These are phyloP conservation scores for Reticulitermes speratus DNA, from an alignment of 1,140 invertebrate genomes.

Conservation along the genomic window DNA sequence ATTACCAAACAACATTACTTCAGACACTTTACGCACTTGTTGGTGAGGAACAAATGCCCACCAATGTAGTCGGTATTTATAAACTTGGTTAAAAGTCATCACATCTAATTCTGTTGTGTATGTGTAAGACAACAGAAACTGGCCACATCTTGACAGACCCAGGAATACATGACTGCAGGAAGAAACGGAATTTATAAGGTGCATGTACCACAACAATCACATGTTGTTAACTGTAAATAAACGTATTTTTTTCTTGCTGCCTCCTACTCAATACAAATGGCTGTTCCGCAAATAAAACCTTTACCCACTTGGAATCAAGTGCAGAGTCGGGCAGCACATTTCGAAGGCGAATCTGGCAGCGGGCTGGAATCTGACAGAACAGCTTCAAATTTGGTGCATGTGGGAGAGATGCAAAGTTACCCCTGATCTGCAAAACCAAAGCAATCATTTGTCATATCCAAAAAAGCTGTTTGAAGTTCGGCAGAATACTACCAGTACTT, in stretches of 20 bases:
- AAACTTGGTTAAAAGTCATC: constrained; percentile 47
- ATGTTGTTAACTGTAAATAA: neutral
- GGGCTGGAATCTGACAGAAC: neutral
- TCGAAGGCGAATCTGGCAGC: constrained; percentile 15
- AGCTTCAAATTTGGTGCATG: constrained; percentile 8
- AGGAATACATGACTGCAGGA: constrained; percentile 77
- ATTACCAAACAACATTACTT: constrained; percentile 67
- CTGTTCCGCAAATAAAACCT: neutral
- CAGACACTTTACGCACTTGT: constrained; percentile 61
- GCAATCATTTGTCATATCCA: neutral
- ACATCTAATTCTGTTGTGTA: constrained; percentile 60
- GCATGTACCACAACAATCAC: neutral
- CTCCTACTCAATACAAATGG: neutral
- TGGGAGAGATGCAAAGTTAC: neutral
- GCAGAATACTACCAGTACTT: no score
- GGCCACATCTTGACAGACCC: constrained; percentile 89
- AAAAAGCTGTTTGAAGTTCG: no score
- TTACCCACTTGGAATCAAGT: constrained; percentile 19
- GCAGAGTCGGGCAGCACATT: constrained; percentile 17
- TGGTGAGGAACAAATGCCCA: constrained; percentile 66
- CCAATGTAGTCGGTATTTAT: constrained; percentile 67
- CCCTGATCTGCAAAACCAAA: constrained; percentile 5
- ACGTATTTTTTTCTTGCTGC: no score
- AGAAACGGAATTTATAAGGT: constrained; percentile 23
- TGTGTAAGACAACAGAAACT: constrained; percentile 87